These are phyloP conservation scores for Artibeus jamaicensis DNA, from an alignment of 2,797 vertebrate genomes.

Conservation along the genomic window DNA sequence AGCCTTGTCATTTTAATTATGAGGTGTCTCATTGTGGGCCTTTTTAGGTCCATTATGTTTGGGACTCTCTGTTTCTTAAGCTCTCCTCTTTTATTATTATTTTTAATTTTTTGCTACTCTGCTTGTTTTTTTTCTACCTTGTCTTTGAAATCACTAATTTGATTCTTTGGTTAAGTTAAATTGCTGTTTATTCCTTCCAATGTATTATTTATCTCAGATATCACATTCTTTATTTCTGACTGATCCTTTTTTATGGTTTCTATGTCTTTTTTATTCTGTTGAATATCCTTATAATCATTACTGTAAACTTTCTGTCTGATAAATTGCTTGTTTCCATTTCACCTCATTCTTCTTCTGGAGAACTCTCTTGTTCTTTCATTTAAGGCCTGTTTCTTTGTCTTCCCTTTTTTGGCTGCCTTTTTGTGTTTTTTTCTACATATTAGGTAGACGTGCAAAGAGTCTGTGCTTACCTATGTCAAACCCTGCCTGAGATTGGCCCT, in stretches of 20 bases:
- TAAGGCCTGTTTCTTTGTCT: background rate
- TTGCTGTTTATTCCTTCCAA: background rate
- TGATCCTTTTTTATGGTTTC: background rate
- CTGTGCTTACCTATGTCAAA: background rate
- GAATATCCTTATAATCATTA: background rate
- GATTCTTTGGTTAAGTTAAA: background rate
- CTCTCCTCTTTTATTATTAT: background rate
- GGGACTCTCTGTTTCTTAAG: background rate
- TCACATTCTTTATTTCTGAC: background rate
- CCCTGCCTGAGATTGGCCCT: background rate
- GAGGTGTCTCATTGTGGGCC: background rate
- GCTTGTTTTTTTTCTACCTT: background rate
- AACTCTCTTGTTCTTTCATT: background rate
- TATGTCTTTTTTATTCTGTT: background rate
- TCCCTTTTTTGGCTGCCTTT: background rate
- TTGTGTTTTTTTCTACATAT: background rate
- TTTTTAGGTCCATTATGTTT: background rate
- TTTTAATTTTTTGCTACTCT: background rate
- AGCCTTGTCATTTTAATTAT: background rate
- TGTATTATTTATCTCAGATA: background rate
- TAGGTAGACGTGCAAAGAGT: background rate
- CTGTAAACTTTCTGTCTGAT: background rate
- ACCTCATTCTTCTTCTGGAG: background rate
- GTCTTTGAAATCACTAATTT: background rate
- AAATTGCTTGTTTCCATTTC: background rate